Conservation (phyloP, 2,113 vertebrate species). For the Pseudonaja textilis region DNA sequence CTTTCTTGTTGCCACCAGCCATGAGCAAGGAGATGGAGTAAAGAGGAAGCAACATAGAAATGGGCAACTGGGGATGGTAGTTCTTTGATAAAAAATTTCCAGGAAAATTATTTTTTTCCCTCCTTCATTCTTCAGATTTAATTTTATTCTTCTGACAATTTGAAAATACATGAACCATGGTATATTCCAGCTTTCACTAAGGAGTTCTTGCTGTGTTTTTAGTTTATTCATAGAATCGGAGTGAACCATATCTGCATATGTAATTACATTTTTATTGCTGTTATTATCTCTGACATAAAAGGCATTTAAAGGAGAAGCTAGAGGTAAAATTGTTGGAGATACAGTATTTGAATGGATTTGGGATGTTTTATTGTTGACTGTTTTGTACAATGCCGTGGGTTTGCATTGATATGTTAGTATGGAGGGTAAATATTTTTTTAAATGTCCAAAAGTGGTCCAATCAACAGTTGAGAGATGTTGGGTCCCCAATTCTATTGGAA, state of each 20-base stretch:
- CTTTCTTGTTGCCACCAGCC: not conserved
- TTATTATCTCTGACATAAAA: not conserved
- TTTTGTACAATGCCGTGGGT: not conserved
- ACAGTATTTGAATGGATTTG: not conserved
- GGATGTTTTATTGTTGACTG: not conserved
- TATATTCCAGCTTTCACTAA: not conserved
- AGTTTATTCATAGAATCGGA: not conserved
- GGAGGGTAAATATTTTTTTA: not conserved
- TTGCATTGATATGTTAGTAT: not conserved
- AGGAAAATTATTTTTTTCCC: not conserved
- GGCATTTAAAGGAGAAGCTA: not conserved
- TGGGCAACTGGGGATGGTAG: not conserved
- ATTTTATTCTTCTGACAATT: not conserved
- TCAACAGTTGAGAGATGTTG: not conserved
- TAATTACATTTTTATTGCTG: not conserved
- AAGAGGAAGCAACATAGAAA: not conserved
- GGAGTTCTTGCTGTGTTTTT: not conserved
- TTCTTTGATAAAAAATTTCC: not conserved
- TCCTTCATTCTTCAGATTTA: not conserved
- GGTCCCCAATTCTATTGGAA: not conserved
- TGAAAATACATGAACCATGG: not conserved
- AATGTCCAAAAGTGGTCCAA: not conserved
- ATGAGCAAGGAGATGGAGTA: not conserved
- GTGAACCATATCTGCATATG: not conserved
- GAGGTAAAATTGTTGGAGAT: not conserved